phyloP scores from a whole-genome alignment of 2,888 invertebrate species.

The Lepidochitona cinerea region DNA sequence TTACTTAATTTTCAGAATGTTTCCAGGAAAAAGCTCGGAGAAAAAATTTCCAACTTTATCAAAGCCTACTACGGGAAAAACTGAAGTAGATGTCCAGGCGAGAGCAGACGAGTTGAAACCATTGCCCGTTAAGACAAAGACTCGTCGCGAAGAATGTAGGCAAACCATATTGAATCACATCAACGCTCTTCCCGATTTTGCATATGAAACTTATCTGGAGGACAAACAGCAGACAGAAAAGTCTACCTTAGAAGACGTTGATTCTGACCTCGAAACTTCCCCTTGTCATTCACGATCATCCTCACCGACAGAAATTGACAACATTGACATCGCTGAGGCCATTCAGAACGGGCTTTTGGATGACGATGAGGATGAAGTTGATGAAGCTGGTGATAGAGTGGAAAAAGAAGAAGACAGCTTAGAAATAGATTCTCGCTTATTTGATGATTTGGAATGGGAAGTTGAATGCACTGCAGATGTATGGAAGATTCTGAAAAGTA shows the following conservation, averaged over 20 bases:
- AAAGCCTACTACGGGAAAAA: no score
- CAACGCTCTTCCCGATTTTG: no score
- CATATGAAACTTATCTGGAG: no score
- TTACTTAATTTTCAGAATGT: no score
- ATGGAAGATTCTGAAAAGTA: conserved; percentile 50
- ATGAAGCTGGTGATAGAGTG: neutral
- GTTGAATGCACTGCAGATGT: conserved; percentile 61
- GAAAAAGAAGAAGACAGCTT: neutral
- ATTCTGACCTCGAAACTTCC: neutral
- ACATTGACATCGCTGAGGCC: neutral
- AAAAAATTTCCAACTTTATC: no score
- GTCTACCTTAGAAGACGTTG: neutral
- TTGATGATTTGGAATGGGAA: conserved; percentile 61
- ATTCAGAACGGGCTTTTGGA: neutral
- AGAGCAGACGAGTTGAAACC: no score
- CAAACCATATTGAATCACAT: no score
- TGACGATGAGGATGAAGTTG: neutral
- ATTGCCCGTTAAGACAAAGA: no score
- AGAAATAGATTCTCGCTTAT: conserved; percentile 34
- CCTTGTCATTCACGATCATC: neutral
- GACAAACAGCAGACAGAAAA: no score
- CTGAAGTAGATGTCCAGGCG: no score
- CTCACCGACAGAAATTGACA: neutral
- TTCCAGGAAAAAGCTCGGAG: no score
- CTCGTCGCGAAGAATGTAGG: no score